A percentile compares a stretch with the other conserved stretches of the same genome.
Conservation (phyloP, 2,888 invertebrate species). For the Strigamia transsilvanica region DNA sequence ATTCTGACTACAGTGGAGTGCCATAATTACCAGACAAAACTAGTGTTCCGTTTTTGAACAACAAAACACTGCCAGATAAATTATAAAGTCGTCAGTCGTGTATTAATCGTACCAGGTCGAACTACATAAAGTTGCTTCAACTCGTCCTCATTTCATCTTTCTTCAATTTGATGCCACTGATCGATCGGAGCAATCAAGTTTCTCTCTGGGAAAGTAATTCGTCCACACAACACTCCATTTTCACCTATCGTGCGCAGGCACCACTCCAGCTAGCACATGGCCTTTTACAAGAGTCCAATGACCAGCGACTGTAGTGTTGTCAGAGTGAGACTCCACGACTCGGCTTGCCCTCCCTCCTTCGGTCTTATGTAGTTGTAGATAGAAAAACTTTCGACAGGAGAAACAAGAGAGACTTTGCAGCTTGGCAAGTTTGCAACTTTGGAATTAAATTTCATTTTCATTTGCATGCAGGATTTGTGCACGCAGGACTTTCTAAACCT, state of each 20-base stretch:
- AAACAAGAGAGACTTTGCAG: background rate
- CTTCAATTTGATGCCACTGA: background rate
- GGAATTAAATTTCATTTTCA: slow-evolving; percentile 24
- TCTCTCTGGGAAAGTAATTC: background rate
- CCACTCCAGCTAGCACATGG: background rate
- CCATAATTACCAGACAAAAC: too few species aligned
- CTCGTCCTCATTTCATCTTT: background rate
- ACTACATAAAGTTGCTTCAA: background rate
- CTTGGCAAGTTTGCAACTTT: background rate
- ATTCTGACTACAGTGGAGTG: too few species aligned
- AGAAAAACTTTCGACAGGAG: background rate
- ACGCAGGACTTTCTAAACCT: background rate
- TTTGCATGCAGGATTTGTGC: slow-evolving; percentile 17
- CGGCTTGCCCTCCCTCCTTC: background rate
- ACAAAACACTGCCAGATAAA: too few species aligned
- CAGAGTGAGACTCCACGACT: background rate
- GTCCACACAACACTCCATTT: slow-evolving; percentile 17
- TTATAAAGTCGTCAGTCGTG: too few species aligned
- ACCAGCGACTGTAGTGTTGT: background rate
- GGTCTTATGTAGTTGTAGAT: background rate
- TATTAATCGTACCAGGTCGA: background rate
- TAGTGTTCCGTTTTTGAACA: too few species aligned
- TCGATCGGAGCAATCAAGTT: background rate
- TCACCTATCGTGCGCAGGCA: slow-evolving; percentile 4
- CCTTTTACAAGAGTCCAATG: background rate